Base-by-base conservation (phyloP, 2,888 invertebrate species). In the Mantis religiosa region DNA sequence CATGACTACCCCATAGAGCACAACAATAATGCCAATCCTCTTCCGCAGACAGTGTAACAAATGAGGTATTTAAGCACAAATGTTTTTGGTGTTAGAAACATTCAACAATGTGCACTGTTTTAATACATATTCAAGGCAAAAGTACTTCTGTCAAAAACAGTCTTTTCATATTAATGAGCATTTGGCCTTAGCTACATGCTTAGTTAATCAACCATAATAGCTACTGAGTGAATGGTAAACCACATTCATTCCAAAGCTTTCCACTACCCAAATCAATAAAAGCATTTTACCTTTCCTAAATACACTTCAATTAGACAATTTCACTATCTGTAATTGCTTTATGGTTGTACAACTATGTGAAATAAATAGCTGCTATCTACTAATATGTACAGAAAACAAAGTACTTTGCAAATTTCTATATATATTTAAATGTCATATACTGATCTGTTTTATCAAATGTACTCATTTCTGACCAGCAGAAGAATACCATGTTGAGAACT, bases 401-500 rank as follows among this genome's bases (percentile, higher is more conserved):
- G 54, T 20, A 71, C 4, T 25, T 71, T 15, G 54, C 15, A 71
- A 71, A 20, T 14, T 3, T 71, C 9, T 71, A 9, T 71, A 71
- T 25, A 71, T 20, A 71, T 71, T 71, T 25, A 41, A 71, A 71
- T 71, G 3, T 71, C 54, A 71, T 71, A 20, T 71, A 71, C 15
- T 71, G 54, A 71, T 71, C 54, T 71, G 54, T 15, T 71, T 20
- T 71, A 71, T 71, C 54, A 71, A 71, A 86, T 25, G 25, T 87
- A n/a, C n/a, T n/a, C n/a, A n/a, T n/a, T 82, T 87, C 87, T 87
- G 87, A 41, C 87, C 87, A 87, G 87, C 87, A 87, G 87, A 87
- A 87, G 86, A 81, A 81, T 41, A 81, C 27, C 87, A 87, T 71
- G 15, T 27, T 27, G n/a, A 85, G 54, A 41, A 87, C 47, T 47